Conservation (phyloP, 2,113 vertebrate genomes). For the Cavia porcellus region DNA sequence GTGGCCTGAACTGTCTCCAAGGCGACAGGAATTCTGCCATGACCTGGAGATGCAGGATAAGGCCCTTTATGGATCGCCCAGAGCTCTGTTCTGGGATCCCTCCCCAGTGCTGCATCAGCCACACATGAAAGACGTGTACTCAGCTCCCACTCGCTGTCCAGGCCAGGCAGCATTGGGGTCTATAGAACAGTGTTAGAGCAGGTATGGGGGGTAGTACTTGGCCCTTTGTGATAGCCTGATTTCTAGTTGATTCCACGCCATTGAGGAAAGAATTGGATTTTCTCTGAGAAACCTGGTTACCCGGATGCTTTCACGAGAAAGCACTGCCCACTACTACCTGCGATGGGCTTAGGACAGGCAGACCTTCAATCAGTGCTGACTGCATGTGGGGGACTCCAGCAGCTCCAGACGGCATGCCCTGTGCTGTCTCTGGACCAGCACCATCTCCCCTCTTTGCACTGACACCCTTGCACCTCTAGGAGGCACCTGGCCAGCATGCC, state of each 20-base stretch:
- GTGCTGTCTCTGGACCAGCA: not conserved
- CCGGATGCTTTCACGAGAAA: not conserved
- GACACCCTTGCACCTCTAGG: not conserved
- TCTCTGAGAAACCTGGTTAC: not conserved
- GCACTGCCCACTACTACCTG: fast-evolving
- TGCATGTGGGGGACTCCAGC: not conserved
- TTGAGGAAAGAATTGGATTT: not conserved
- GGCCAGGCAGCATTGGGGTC: too few relatives aligned
- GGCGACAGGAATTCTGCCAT: fast-evolving
- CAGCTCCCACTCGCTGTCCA: not conserved
- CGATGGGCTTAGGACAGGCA: fast-evolving
- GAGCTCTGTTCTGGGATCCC: too few relatives aligned
- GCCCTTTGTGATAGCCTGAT: not conserved
- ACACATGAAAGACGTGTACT: not conserved
- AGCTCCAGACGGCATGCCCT: fast-evolving
- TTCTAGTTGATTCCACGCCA: not conserved
- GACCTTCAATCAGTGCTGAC: not conserved
- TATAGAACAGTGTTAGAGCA: fast-evolving
- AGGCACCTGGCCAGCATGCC: fast-evolving
- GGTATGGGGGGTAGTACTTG: too few relatives aligned
- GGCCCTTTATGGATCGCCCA: not conserved
- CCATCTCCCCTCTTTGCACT: not conserved
- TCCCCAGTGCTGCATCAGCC: not conserved
- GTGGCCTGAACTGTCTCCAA: not conserved
- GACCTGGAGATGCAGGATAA: not conserved